These are phyloP conservation scores for Aspidiotus destructor DNA, from an alignment of 2,888 invertebrate genomes.

Conservation along the genomic window DNA sequence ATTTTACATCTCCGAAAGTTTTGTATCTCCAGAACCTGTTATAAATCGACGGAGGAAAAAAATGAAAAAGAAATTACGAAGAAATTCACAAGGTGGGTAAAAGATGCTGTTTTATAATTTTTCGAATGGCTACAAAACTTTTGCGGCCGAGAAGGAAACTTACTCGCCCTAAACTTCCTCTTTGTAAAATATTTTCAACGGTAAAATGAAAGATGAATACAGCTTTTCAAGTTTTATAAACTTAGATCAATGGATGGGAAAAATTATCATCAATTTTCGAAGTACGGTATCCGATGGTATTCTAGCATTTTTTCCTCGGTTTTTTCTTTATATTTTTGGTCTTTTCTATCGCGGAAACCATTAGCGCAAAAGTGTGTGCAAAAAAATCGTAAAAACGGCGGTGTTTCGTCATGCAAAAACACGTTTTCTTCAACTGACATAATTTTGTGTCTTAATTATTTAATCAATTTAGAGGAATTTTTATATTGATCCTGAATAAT, in stretches of 20 bases:
- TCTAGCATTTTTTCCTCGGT: too few species aligned
- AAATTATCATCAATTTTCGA: slow-evolving; percentile 30
- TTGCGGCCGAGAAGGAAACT: slow-evolving; percentile 6
- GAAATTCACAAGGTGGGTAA: slow-evolving; percentile 20
- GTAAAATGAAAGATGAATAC: slow-evolving; percentile 21
- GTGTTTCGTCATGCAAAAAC: too few species aligned
- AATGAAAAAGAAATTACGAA: slow-evolving; percentile 23
- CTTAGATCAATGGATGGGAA: slow-evolving; percentile 29
- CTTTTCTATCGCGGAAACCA: too few species aligned
- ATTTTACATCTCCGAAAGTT: too few species aligned
- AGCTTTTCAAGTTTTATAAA: slow-evolving; percentile 17
- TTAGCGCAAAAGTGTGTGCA: too few species aligned
- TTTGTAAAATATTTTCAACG: slow-evolving; percentile 3
- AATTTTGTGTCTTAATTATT: too few species aligned
- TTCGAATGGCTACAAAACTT: slow-evolving; percentile 20
- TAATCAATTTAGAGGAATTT: too few species aligned
- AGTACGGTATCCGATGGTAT: neutral
- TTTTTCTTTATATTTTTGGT: too few species aligned
- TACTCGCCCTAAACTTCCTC: slow-evolving; percentile 14
- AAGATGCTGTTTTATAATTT: slow-evolving; percentile 25
- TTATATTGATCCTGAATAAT: too few species aligned
- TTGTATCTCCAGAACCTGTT: too few species aligned
- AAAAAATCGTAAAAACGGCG: too few species aligned
- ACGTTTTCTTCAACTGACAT: too few species aligned
- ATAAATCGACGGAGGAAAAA: neutral